A percentile compares a stretch with the other conserved stretches of the same genome.
Conservation (phyloP, 2,888 invertebrate genomes). For the Ectemnius cavifrons region DNA sequence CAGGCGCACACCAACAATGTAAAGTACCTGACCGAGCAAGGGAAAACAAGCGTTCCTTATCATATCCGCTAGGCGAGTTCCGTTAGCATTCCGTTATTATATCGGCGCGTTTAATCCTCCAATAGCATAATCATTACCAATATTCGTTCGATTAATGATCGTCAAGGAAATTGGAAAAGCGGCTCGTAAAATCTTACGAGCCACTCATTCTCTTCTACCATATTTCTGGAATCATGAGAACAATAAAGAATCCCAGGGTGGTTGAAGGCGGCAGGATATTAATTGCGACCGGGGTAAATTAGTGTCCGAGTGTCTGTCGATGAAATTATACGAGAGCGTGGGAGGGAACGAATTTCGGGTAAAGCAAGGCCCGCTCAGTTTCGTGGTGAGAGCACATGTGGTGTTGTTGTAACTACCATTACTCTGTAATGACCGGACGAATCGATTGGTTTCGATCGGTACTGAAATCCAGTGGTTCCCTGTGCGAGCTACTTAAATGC, state of each 20-base stretch:
- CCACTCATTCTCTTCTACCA: too few relatives aligned
- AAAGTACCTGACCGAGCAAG: not conserved
- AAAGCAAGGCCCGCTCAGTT: slow-evolving; percentile 13
- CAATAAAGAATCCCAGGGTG: too few relatives aligned
- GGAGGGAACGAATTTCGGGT: slow-evolving; percentile 43
- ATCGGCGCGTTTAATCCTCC: not conserved
- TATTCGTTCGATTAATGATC: too few relatives aligned
- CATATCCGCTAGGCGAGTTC: not conserved
- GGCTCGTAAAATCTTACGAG: too few relatives aligned
- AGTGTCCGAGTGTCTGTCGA: not conserved
- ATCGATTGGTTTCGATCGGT: slow-evolving; percentile 51
- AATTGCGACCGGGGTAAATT: too few relatives aligned
- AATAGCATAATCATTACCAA: not conserved
- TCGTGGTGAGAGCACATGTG: slow-evolving; percentile 47
- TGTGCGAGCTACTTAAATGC: too few relatives aligned
- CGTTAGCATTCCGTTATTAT: slow-evolving; percentile 2
- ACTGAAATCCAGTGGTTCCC: slow-evolving; percentile 34
- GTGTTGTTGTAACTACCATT: slow-evolving; percentile 49
- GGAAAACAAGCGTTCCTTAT: slow-evolving; percentile 11
- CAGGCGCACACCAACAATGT: slow-evolving; percentile 16
- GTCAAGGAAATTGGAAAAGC: too few relatives aligned
- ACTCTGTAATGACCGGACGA: slow-evolving; percentile 56
- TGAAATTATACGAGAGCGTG: slow-evolving; percentile 13
- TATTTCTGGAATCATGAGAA: too few relatives aligned
- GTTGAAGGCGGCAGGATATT: too few relatives aligned